Percentiles rank a stretch among this genome's conserved stretches.
These are phyloP conservation scores for Hemichromis elongatus DNA, from an alignment of 2,113 vertebrate genomes.

Conservation along the genomic window DNA sequence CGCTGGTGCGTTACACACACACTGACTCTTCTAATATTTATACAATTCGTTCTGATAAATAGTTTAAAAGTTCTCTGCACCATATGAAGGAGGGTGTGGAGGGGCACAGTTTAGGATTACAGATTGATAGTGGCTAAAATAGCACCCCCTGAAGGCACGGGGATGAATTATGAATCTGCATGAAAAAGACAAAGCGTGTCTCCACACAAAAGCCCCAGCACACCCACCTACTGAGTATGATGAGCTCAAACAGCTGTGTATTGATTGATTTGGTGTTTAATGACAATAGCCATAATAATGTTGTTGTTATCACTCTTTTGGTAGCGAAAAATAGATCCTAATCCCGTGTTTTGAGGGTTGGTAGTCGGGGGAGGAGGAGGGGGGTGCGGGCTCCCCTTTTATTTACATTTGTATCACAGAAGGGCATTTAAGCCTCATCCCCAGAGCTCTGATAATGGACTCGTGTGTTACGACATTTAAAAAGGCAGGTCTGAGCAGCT, in stretches of 20 bases:
- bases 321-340: not conserved
- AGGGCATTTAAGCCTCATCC: conserved; percentile 38
- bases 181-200: conserved; percentile 17
- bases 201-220: not conserved
- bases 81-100: not conserved
- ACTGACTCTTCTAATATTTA: not conserved
- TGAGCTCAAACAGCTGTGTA: conserved; percentile 14
- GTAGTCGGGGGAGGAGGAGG: not conserved
- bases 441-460: conserved; percentile 48
- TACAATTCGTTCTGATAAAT: not conserved
- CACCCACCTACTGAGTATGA: not conserved
- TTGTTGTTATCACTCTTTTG: not conserved
- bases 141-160: conserved; percentile 40
- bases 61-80: not conserved
- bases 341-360: not conserved
- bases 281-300: not conserved
- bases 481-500: conserved; percentile 45
- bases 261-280: not conserved
- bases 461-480: conserved; percentile 65
- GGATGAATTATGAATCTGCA: conserved; percentile 12
- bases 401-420: conserved; percentile 36
- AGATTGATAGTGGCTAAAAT: not conserved
- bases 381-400: conserved; percentile 2
- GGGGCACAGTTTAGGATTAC: not conserved
- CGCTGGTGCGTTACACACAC: not conserved